phyloP scores from a whole-genome alignment of 2,797 vertebrate genomes.

The Argya squamiceps region DNA sequence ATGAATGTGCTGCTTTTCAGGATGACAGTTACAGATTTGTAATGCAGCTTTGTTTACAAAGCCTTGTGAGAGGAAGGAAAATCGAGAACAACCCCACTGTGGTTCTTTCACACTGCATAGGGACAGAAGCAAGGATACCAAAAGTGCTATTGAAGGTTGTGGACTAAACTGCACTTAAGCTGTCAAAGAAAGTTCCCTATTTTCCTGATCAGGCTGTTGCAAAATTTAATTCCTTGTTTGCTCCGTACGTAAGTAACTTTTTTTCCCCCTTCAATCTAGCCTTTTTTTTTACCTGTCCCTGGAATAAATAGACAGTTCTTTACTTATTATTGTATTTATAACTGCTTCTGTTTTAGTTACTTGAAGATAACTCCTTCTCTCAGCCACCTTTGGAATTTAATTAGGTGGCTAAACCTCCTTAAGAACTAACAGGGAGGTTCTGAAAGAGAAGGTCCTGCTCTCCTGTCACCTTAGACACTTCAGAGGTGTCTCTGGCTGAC shows the following conservation, averaged over 20 bases:
- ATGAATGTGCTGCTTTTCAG: not conserved
- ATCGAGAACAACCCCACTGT: fast-evolving
- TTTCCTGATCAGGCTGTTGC: not conserved
- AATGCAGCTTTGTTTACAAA: not conserved
- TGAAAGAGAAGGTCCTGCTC: not conserved
- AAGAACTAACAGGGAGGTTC: not conserved
- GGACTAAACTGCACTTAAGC: not conserved
- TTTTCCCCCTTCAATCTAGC: not conserved
- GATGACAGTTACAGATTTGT: not conserved
- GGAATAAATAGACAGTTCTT: not conserved
- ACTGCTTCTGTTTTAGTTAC: not conserved
- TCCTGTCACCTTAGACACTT: not conserved
- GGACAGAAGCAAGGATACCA: not conserved
- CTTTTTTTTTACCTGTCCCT: fast-evolving
- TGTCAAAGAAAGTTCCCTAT: not conserved
- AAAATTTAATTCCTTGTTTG: not conserved
- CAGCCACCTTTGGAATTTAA: not conserved
- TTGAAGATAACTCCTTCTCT: not conserved
- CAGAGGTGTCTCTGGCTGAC: not conserved
- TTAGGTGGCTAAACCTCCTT: not conserved
- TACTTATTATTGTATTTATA: not conserved
- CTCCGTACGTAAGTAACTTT: fast-evolving
- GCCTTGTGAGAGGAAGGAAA: not conserved
- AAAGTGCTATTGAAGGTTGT: not conserved
- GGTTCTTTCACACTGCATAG: not conserved